Evolutionary conservation across 53 echinoderm and acorn worm species (phyloP).

Genomic region (Temnopleurus reevesii): DNA sequence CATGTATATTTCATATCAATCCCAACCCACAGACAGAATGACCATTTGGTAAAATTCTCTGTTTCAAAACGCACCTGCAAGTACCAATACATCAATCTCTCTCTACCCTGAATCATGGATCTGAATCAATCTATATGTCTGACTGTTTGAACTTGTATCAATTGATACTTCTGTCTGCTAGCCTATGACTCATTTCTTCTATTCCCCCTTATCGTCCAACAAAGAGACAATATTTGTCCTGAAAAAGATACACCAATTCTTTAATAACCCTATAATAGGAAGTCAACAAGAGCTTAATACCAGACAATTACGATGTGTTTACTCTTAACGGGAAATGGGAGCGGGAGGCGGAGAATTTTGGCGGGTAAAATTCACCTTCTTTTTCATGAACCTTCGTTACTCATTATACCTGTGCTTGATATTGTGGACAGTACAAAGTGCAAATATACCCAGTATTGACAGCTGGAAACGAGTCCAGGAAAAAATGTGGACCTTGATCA

Average conservation of each 20-base stretch:
- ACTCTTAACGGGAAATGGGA: neutral
- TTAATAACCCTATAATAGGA: constrained; percentile 1
- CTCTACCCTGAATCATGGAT: no score
- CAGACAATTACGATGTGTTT: neutral
- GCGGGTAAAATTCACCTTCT: neutral
- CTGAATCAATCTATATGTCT: neutral
- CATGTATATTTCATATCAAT: no score
- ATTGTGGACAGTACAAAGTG: neutral
- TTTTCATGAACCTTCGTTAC: neutral
- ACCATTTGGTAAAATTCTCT: neutral
- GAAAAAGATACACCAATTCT: constrained; percentile 17
- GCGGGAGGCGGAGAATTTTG: neutral
- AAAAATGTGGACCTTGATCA: neutral
- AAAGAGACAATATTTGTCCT: neutral
- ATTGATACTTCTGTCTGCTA: neutral
- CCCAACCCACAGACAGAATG: no score
- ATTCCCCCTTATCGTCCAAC: constrained; percentile 13
- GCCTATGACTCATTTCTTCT: constrained; percentile 2
- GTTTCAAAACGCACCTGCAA: no score
- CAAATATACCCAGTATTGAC: neutral
- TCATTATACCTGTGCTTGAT: neutral
- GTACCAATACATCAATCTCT: neutral
- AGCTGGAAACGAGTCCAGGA: neutral
- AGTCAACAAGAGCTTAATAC: neutral
- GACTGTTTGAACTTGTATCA: neutral